Conservation (phyloP, 1,140 invertebrate species). For the Drosophila equinoxialis region DNA sequence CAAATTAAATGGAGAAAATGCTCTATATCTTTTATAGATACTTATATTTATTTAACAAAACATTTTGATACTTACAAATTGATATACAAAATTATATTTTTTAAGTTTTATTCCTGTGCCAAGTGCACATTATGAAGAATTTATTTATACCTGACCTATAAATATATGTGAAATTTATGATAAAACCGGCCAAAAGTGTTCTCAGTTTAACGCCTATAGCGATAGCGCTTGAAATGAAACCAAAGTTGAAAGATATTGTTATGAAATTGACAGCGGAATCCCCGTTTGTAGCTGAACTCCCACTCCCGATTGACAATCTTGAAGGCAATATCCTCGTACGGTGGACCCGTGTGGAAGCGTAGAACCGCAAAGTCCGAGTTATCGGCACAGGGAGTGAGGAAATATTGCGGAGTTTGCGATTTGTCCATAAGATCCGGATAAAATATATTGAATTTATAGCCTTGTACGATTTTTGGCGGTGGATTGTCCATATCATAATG, state of each 20-base stretch:
- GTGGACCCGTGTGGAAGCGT: constrained; percentile 97
- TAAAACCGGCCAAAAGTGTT: too few species aligned
- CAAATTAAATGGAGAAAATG: too few species aligned
- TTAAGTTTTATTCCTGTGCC: too few species aligned
- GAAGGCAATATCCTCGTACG: constrained; percentile 99
- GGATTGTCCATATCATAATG: constrained; percentile 99
- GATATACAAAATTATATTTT: too few species aligned
- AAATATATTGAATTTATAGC: constrained; percentile 99
- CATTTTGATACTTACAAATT: background rate
- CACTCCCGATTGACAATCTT: constrained; percentile 99
- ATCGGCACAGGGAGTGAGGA: constrained; percentile 93
- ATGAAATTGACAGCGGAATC: constrained; percentile 99
- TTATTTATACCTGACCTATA: too few species aligned
- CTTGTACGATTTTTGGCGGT: constrained; percentile 99
- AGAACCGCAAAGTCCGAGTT: constrained; percentile 98
- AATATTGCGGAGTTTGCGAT: constrained; percentile 96
- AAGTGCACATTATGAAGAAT: too few species aligned
- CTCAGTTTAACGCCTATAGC: constrained; percentile 92
- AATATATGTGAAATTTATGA: too few species aligned
- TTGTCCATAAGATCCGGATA: constrained; percentile 99
- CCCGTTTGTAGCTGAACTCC: constrained; percentile 99
- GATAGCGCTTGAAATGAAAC: constrained; percentile 99
- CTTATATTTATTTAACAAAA: background rate
- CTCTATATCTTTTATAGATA: too few species aligned
- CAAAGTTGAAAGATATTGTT: constrained; percentile 99